Percentiles rank a stretch among this genome's conserved stretches.
Evolutionary conservation across 2,113 vertebrate species (phyloP).

Genomic region (Numenius arquata): DNA sequence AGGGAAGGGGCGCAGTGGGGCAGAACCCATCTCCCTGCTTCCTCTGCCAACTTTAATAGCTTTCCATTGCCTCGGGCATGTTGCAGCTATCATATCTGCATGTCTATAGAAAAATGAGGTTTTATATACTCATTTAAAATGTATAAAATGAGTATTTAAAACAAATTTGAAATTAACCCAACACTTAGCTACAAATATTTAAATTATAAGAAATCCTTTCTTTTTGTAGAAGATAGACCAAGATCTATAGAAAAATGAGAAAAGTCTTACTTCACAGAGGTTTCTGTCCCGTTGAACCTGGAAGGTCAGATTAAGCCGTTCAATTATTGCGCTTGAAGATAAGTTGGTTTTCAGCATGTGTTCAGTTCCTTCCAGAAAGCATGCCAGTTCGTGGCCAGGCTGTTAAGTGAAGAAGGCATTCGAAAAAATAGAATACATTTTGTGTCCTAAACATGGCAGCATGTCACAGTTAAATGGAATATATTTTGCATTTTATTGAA

Average conservation of each 20-base stretch:
- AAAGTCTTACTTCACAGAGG: constrained; percentile 18
- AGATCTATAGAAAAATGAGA: background rate
- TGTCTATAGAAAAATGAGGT: too few relatives aligned
- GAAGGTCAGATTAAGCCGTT: background rate
- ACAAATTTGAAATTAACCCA: background rate
- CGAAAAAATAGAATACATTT: background rate
- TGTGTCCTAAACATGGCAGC: background rate
- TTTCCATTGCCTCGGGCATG: background rate
- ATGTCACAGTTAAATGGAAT: fast-evolving
- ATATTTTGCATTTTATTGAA: background rate
- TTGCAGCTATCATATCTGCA: background rate
- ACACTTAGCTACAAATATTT: background rate
- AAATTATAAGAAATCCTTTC: background rate
- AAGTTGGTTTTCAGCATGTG: background rate
- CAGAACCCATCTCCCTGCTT: background rate
- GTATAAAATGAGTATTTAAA: background rate
- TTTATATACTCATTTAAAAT: too few relatives aligned
- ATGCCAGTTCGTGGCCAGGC: constrained; percentile 14
- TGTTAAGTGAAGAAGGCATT: background rate
- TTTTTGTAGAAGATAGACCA: background rate
- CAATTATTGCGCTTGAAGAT: fast-evolving
- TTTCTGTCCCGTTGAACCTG: background rate
- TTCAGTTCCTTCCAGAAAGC: constrained; percentile 40
- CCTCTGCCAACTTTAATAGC: background rate
- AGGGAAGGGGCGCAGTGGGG: background rate